Conservation (phyloP, 2,888 invertebrate genomes). For the Hermaeophaga mercurialis region DNA sequence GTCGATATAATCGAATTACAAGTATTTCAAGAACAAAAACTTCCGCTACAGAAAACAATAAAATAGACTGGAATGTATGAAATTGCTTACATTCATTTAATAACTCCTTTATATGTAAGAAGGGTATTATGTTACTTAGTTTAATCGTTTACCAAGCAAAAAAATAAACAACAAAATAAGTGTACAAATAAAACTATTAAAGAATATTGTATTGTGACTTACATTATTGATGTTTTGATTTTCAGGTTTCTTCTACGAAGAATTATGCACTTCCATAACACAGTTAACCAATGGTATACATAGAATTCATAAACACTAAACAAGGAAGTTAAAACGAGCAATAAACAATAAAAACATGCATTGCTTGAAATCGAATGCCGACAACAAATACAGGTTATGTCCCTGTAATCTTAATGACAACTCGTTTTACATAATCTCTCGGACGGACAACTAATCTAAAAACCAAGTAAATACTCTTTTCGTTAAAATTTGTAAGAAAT, state of each 20-base stretch:
- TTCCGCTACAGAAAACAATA: constrained; percentile 13
- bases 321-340: constrained; percentile 18
- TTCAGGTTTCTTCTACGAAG: constrained; percentile 12
- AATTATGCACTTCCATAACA: constrained; percentile 21
- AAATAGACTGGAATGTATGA: neutral
- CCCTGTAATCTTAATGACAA: constrained; percentile 19
- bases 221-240: constrained; percentile 33
- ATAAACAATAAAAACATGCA: constrained; percentile 34
- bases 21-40: constrained; percentile 17
- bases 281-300: neutral
- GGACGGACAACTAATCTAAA: neutral
- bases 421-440: constrained; percentile 31
- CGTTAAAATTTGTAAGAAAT: constrained; percentile 18
- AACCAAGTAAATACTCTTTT: constrained; percentile 2
- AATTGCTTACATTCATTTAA: constrained; percentile 6
- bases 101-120: constrained; percentile 5
- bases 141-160: constrained; percentile 23
- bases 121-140: constrained; percentile 13
- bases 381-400: constrained; percentile 40
- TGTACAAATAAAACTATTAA: neutral
- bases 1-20: constrained; percentile 10
- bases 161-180: constrained; percentile 16
- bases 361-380: constrained; percentile 20
- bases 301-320: constrained; percentile 17
- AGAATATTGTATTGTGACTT: constrained; percentile 28